Evolutionary conservation across 2,113 vertebrate species (phyloP).

Genomic region (Petaurus breviceps): DNA sequence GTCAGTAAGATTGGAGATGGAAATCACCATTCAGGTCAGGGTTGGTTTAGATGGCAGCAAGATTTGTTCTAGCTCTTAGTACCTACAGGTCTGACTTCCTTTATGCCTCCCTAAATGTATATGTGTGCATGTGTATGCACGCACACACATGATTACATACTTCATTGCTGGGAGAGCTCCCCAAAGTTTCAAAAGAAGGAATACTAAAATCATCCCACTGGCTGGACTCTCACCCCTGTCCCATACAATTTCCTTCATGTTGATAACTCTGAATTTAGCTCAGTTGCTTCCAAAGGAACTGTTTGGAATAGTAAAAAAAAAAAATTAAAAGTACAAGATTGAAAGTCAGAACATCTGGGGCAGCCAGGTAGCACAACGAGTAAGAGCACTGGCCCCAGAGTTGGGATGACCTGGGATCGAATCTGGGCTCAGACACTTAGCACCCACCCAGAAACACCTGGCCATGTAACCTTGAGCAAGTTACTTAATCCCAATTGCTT

Average conservation of each 20-base stretch:
- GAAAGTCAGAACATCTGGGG: not conserved
- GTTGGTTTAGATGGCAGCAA: not conserved
- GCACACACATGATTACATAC: not conserved
- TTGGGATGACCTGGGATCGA: no score
- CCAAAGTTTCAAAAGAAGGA: not conserved
- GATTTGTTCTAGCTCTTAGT: not conserved
- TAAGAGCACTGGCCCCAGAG: no score
- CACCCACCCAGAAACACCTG: no score
- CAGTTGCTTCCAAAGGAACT: not conserved
- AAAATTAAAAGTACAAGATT: not conserved
- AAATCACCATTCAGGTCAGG: not conserved
- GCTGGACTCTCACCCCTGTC: not conserved
- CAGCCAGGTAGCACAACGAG: no score
- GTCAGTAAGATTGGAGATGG: not conserved
- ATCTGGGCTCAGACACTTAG: no score
- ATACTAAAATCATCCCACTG: not conserved
- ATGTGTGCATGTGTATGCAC: no score
- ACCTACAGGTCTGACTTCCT: not conserved
- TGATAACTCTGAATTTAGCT: not conserved
- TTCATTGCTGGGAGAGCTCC: not conserved
- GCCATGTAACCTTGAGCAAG: no score
- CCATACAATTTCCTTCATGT: not conserved
- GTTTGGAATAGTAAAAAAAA: not conserved
- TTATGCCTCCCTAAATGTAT: not conserved
- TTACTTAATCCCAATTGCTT: no score